Evolutionary conservation across 1,140 invertebrate species (phyloP).

Genomic region (Hyles vespertilio): DNA sequence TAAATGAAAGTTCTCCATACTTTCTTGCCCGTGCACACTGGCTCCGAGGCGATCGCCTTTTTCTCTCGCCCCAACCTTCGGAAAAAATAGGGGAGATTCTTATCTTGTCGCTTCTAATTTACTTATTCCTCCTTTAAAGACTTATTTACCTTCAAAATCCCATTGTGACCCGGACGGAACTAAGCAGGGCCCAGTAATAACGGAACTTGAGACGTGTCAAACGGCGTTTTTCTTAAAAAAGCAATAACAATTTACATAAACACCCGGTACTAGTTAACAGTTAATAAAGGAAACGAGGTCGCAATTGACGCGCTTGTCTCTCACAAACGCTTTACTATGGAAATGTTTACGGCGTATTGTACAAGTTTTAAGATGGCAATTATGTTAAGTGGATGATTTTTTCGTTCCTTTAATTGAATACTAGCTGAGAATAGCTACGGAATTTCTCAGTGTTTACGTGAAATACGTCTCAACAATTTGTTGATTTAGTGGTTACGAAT

Average conservation of each 20-base stretch:
- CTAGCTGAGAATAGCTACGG: no score
- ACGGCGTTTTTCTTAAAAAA: constrained; percentile 71
- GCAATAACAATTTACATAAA: constrained; percentile 76
- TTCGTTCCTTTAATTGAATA: no score
- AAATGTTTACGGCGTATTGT: constrained; percentile 63
- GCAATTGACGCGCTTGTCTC: constrained; percentile 62
- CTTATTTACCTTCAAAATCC: constrained; percentile 79
- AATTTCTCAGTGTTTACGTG: no score
- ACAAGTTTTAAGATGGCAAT: constrained; percentile 30
- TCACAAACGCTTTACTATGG: constrained; percentile 66
- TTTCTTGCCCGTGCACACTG: constrained; percentile 26
- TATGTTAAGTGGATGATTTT: no score
- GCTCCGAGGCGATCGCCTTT: constrained; percentile 68
- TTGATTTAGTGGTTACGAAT: no score
- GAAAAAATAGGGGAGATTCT: constrained; percentile 79
- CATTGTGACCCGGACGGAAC: constrained; percentile 66
- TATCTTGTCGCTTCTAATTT: constrained; percentile 82
- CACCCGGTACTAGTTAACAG: constrained; percentile 71
- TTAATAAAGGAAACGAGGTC: constrained; percentile 72
- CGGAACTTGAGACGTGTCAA: constrained; percentile 67
- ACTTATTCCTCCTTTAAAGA: constrained; percentile 81
- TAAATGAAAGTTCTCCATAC: constrained; percentile 28
- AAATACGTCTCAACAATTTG: no score
- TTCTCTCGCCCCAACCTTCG: constrained; percentile 66
- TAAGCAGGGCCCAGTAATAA: constrained; percentile 58